Percentiles rank a stretch among this genome's conserved stretches.
These are phyloP conservation scores for Cotesia chilonis DNA, from an alignment of 1,140 invertebrate genomes.

Conservation along the genomic window DNA sequence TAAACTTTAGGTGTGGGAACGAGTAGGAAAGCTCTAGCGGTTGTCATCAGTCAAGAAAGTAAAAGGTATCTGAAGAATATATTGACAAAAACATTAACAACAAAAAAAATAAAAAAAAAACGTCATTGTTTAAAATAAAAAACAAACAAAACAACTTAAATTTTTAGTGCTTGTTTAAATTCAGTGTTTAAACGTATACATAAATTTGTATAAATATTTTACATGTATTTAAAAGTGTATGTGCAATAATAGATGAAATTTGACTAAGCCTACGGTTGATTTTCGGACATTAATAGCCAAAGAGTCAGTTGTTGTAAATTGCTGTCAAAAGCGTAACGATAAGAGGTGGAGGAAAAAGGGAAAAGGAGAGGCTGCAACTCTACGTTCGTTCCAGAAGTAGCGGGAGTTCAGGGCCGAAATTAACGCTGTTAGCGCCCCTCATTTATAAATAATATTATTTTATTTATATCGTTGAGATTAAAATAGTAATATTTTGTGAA, in stretches of 20 bases:
- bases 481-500: not conserved
- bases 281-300: not conserved
- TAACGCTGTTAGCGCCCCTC: not conserved
- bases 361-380: conserved; percentile 26
- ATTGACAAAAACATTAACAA: not conserved
- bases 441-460: not conserved
- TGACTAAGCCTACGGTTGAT: not conserved
- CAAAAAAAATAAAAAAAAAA: not conserved
- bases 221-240: not conserved
- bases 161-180: no score
- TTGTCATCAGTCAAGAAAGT: no score
- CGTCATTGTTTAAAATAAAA: not conserved
- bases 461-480: not conserved
- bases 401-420: conserved; percentile 16
- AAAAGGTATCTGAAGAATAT: no score
- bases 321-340: conserved; percentile 29
- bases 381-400: conserved; percentile 14
- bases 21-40: not conserved
- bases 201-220: not conserved
- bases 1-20: not conserved
- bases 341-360: conserved; percentile 6
- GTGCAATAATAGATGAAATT: not conserved
- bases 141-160: no score
- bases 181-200: no score
- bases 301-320: not conserved